phyloP scores from a whole-genome alignment of 1,140 invertebrate species.

The Cecropterus lyciades region DNA sequence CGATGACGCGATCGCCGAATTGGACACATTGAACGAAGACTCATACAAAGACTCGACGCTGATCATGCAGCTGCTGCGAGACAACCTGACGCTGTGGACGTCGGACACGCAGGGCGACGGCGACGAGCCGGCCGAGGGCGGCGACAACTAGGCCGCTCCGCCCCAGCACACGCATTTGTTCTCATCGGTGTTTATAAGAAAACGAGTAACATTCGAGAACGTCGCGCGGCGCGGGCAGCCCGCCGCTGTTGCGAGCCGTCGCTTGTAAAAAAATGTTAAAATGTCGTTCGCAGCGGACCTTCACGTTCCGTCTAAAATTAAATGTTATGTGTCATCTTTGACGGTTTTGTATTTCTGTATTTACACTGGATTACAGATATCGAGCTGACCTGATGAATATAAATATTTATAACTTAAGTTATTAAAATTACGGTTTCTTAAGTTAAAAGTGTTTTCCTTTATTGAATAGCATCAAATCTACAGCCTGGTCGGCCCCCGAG shows the following conservation, averaged over 20 bases:
- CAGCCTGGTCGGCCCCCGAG: slow-evolving; percentile 78
- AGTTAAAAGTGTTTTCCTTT: slow-evolving; percentile 87
- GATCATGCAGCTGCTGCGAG: slow-evolving; percentile 99
- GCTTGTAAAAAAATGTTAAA: slow-evolving; percentile 85
- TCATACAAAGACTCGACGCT: slow-evolving; percentile 99
- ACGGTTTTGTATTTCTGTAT: slow-evolving; percentile 86
- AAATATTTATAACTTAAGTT: slow-evolving; percentile 86
- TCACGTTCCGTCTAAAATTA: slow-evolving; percentile 84
- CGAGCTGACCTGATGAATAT: slow-evolving; percentile 86
- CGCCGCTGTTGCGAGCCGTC: slow-evolving; percentile 71
- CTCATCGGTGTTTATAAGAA: slow-evolving; percentile 79
- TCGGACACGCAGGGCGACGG: slow-evolving; percentile 97
- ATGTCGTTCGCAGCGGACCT: slow-evolving; percentile 84
- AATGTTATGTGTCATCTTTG: slow-evolving; percentile 86
- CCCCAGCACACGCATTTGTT: slow-evolving; percentile 71
- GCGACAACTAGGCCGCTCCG: slow-evolving; percentile 93
- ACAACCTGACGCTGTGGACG: slow-evolving; percentile 99
- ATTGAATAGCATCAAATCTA: slow-evolving; percentile 58
- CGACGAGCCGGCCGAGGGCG: slow-evolving; percentile 89
- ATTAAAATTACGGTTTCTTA: slow-evolving; percentile 86
- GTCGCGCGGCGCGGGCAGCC: slow-evolving; percentile 64
- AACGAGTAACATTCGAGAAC: slow-evolving; percentile 82
- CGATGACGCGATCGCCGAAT: slow-evolving; percentile 98
- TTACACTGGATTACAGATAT: slow-evolving; percentile 85
- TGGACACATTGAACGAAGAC: slow-evolving; percentile 98